Evolutionary conservation across 2,797 vertebrate species (phyloP).

Genomic region (Lacerta agilis): DNA sequence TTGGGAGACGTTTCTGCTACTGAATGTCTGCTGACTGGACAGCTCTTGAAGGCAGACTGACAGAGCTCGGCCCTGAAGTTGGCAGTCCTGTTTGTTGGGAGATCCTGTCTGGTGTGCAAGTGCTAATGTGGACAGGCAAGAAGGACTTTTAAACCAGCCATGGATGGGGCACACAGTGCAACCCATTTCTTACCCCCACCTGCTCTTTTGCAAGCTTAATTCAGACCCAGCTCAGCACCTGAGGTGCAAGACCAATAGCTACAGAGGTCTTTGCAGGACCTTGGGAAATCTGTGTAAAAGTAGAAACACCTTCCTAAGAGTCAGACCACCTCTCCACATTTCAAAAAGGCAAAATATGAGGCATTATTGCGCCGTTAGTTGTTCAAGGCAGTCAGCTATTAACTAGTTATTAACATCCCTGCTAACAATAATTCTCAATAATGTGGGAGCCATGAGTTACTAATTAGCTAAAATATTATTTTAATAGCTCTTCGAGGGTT

Average conservation of each 20-base stretch:
- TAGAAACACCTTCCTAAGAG: not conserved
- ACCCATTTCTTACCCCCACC: no score
- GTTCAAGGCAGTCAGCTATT: slow-evolving; percentile 3
- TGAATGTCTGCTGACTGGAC: not conserved
- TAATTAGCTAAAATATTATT: slow-evolving; percentile 59
- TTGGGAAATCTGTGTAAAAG: not conserved
- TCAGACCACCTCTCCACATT: not conserved
- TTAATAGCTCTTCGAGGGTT: slow-evolving; percentile 33
- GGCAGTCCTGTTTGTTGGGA: not conserved
- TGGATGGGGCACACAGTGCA: no score
- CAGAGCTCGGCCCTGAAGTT: no score
- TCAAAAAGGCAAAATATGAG: not conserved
- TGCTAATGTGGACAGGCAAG: no score
- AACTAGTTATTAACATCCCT: not conserved
- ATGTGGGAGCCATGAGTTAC: slow-evolving; percentile 50
- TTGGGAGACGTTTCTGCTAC: not conserved
- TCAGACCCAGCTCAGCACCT: not conserved
- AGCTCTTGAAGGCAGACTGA: not conserved
- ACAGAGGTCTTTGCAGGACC: not conserved
- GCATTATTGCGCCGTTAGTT: not conserved
- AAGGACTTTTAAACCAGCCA: no score
- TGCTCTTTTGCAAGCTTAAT: no score
- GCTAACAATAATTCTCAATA: slow-evolving; percentile 37
- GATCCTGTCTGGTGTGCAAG: no score
- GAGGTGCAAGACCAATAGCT: no score